phyloP scores from a whole-genome alignment of 1,140 invertebrate genomes.

The Drosophila obscura region DNA sequence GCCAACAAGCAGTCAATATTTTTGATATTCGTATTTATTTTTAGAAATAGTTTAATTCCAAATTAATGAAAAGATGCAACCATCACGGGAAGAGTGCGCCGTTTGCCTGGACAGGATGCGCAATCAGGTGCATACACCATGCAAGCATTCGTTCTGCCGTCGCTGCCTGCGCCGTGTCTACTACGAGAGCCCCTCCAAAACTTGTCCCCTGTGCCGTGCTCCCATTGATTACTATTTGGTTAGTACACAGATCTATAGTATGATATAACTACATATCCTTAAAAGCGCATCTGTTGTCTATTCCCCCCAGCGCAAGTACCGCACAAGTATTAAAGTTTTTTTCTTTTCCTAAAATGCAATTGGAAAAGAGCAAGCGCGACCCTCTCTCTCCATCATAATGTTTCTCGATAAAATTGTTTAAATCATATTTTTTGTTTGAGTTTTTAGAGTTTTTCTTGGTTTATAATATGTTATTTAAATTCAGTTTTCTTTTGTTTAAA shows the following conservation, averaged over 20 bases:
- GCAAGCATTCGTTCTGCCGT: constrained; percentile 56
- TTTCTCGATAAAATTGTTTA: too few relatives aligned
- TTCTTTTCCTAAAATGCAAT: constrained; percentile 11
- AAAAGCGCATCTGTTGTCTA: neutral
- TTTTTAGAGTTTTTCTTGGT: too few relatives aligned
- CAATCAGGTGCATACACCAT: constrained; percentile 34
- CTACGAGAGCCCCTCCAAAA: constrained; percentile 20
- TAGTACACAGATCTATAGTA: constrained; percentile 9
- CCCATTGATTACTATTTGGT: constrained; percentile 60
- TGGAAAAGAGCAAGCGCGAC: too few relatives aligned
- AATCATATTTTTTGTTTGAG: too few relatives aligned
- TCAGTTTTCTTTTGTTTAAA: neutral
- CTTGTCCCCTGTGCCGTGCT: constrained; percentile 53
- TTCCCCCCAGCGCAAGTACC: constrained; percentile 15
- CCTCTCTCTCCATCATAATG: too few relatives aligned
- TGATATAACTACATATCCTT: too few relatives aligned
- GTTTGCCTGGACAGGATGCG: constrained; percentile 47
- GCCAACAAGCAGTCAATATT: too few relatives aligned
- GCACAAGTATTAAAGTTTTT: constrained; percentile 2
- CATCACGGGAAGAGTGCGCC: constrained; percentile 30
- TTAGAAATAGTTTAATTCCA: too few relatives aligned
- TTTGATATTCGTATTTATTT: too few relatives aligned
- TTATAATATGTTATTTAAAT: too few relatives aligned
- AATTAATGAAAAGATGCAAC: neutral
- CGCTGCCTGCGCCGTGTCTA: constrained; percentile 47